Evolutionary conservation across 2,797 vertebrate genomes (phyloP).

Genomic region (Fratercula arctica): DNA sequence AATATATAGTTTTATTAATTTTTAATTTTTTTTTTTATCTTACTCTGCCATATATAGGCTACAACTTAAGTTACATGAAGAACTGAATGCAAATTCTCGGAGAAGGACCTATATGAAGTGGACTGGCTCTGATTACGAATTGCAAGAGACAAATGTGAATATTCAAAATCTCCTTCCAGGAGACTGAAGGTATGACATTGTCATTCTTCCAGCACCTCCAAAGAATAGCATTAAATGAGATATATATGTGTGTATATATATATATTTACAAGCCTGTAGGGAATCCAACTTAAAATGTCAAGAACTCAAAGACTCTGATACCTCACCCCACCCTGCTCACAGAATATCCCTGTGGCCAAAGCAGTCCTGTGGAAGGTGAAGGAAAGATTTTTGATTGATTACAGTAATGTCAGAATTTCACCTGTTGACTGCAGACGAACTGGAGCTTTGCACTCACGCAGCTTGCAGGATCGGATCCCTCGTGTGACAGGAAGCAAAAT

Average conservation of each 20-base stretch:
- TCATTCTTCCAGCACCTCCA: not conserved
- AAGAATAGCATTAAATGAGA: not conserved
- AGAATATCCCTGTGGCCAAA: not conserved
- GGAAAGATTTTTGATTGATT: not conserved
- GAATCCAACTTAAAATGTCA: not conserved
- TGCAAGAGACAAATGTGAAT: not conserved
- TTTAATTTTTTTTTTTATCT: not conserved
- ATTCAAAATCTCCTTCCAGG: not conserved
- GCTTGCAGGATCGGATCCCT: not conserved
- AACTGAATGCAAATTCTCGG: not conserved
- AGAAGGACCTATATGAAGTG: not conserved
- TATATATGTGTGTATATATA: not conserved
- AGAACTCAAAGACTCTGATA: not conserved
- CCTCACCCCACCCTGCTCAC: not conserved
- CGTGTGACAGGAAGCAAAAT: slow-evolving; percentile 55
- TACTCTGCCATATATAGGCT: not conserved
- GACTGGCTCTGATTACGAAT: not conserved
- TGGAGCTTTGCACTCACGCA: not conserved
- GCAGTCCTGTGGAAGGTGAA: not conserved
- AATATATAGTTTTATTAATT: not conserved
- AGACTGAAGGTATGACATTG: not conserved
- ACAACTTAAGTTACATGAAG: not conserved
- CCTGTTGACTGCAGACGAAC: not conserved
- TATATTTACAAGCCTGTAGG: not conserved
- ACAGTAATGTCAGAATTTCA: slow-evolving; percentile 35